These are phyloP conservation scores for Australoheros facetus DNA, from an alignment of 2,797 vertebrate species.

Conservation along the genomic window DNA sequence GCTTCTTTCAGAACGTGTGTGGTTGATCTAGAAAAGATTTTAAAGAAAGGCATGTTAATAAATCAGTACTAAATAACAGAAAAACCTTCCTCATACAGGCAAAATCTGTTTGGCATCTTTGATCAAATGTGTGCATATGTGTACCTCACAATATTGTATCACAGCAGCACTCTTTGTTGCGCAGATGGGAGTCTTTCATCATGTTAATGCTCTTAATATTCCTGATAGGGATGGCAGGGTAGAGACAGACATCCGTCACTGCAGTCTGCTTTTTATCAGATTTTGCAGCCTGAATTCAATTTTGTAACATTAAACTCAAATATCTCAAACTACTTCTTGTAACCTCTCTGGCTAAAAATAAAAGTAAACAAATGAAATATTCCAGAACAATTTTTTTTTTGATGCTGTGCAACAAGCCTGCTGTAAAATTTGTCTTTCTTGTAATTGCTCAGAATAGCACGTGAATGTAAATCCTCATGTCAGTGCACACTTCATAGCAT, in stretches of 20 bases:
- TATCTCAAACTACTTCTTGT: conserved; percentile 15
- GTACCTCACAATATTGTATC: conserved; percentile 28
- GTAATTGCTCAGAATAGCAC: conserved; percentile 20
- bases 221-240: conserved; percentile 40
- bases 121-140: conserved; percentile 27
- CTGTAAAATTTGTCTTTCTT: neutral
- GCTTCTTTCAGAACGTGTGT: conserved; percentile 24
- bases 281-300: conserved; percentile 31
- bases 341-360: neutral
- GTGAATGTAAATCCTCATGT: conserved; percentile 1
- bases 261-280: conserved; percentile 31
- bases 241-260: conserved; percentile 44
- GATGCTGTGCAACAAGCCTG: neutral
- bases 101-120: conserved; percentile 12
- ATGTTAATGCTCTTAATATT: conserved; percentile 55
- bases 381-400: neutral
- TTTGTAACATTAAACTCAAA: conserved; percentile 37
- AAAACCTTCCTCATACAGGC: conserved; percentile 3
- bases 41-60: conserved; percentile 27
- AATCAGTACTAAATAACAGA: conserved; percentile 33
- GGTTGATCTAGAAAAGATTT: conserved; percentile 44
- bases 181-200: conserved; percentile 53
- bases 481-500: neutral
- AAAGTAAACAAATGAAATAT: neutral
- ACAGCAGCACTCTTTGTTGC: conserved; percentile 45